Conservation (phyloP, 2,797 vertebrate species). For the Anomalospiza imberbis region DNA sequence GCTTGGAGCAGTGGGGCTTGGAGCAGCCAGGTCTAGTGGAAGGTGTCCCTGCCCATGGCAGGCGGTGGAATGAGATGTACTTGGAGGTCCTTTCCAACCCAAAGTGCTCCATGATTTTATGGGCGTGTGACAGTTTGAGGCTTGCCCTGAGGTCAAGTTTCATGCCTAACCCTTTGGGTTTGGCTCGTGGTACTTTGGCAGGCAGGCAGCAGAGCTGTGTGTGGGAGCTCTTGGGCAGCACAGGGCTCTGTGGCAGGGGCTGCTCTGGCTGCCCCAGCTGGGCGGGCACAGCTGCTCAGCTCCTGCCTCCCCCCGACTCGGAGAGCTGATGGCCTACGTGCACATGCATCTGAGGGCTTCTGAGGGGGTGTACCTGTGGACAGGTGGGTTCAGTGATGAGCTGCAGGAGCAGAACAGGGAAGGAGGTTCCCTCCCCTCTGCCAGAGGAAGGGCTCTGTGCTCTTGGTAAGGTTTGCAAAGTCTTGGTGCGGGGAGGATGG, state of each 20-base stretch:
- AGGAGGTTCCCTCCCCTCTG: background rate
- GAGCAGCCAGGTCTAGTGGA: background rate
- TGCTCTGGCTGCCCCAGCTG: background rate
- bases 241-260: background rate
- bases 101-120: background rate
- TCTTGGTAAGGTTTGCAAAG: background rate
- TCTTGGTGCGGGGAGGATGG: background rate
- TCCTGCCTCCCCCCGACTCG: fast-evolving
- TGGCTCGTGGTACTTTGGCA: fast-evolving
- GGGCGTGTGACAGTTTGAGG: background rate
- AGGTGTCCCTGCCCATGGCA: background rate
- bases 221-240: background rate
- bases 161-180: fast-evolving
- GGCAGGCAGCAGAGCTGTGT: fast-evolving
- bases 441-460: background rate
- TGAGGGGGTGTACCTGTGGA: background rate
- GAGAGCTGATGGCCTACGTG: background rate
- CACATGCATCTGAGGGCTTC: background rate
- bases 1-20: background rate
- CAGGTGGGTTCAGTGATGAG: background rate
- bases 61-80: background rate
- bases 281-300: background rate
- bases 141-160: background rate
- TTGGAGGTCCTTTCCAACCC: background rate
- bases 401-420: background rate